Evolutionary conservation across 2,797 vertebrate genomes (phyloP).

Genomic region (Siniperca obscura): DNA sequence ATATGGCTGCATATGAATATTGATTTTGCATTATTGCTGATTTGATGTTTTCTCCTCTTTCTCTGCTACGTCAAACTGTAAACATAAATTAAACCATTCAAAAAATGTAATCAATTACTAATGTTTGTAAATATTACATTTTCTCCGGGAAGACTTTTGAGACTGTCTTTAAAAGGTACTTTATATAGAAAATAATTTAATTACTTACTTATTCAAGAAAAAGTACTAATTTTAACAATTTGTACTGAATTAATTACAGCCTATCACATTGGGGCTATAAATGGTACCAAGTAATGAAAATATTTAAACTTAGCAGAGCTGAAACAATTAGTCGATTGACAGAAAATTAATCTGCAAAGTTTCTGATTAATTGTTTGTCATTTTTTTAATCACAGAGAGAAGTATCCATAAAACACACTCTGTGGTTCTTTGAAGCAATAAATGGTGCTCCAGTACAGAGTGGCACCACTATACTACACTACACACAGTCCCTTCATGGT

Average conservation of each 20-base stretch:
- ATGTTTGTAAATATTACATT: too few relatives aligned
- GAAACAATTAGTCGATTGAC: not conserved
- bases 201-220: not conserved
- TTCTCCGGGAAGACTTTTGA: not conserved
- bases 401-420: constrained; percentile 17
- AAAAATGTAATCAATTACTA: not conserved
- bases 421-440: constrained; percentile 22
- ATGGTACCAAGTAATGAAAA: not conserved
- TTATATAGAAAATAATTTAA: not conserved
- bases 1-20: not conserved
- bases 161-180: not conserved
- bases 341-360: not conserved
- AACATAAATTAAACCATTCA: not conserved
- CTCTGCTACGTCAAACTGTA: too few relatives aligned
- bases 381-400: not conserved
- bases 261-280: not conserved
- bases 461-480: constrained; percentile 4
- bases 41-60: too few relatives aligned
- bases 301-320: not conserved
- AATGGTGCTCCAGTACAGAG: constrained; percentile 7
- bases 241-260: not conserved
- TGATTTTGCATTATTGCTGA: not conserved
- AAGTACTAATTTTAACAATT: not conserved
- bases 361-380: not conserved
- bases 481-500: constrained; percentile 33